A percentile compares a stretch with the other conserved stretches of the same genome.
Conservation (phyloP, 1,140 invertebrate species). For the Muscidifurax raptorellus region DNA sequence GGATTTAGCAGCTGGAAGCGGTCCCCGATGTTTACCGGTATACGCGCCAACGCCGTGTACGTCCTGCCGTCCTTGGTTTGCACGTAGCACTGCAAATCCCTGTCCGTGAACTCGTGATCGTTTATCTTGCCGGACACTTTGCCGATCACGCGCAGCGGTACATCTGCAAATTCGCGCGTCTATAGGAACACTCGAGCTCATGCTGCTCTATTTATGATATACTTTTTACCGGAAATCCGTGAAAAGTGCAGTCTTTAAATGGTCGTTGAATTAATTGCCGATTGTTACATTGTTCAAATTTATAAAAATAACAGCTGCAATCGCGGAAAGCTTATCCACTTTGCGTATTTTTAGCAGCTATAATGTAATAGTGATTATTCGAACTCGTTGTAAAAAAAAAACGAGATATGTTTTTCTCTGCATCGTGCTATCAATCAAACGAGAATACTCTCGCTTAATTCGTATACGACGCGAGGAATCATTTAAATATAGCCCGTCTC, state of each 20-base stretch:
- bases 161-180: conserved; percentile 75
- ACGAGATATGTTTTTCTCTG: no score
- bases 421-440: no score
- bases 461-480: neutral
- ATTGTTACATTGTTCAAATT: neutral
- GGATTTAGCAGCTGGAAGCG: conserved; percentile 87
- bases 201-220: no score
- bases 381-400: no score
- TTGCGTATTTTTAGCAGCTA: no score
- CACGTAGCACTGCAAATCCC: conserved; percentile 95
- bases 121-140: conserved; percentile 89
- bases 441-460: no score
- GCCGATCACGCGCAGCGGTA: conserved; percentile 90
- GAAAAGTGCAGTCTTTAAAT: no score
- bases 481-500: neutral
- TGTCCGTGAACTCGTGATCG: conserved; percentile 81
- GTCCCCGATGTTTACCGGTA: conserved; percentile 83
- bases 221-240: no score
- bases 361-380: no score
- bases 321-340: no score
- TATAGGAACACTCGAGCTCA: no score
- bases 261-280: no score
- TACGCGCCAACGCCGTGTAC: conserved; percentile 92
- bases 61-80: conserved; percentile 90
- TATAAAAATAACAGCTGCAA: neutral